Conservation (phyloP, 2,113 vertebrate species). For the Hippotragus niger region DNA sequence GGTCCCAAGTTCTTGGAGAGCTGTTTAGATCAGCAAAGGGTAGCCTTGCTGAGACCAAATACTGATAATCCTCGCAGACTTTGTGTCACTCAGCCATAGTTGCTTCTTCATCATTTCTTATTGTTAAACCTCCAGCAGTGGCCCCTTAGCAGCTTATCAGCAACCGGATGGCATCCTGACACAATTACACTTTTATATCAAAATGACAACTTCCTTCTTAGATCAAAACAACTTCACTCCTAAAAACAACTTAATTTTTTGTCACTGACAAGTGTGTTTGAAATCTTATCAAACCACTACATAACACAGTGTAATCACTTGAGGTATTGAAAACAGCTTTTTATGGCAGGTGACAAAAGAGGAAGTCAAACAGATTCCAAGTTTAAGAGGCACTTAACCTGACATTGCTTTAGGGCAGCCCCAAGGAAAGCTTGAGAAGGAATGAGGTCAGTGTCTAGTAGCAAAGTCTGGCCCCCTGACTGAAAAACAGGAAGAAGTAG, state of each 20-base stretch:
- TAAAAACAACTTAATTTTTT: background rate
- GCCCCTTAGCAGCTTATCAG: background rate
- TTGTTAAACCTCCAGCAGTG: background rate
- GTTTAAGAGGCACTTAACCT: background rate
- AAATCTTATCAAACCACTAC: background rate
- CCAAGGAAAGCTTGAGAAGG: background rate
- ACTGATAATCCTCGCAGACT: background rate
- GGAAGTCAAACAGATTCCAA: background rate
- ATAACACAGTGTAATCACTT: background rate
- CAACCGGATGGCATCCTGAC: background rate
- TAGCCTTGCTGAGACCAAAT: background rate
- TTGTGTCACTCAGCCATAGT: background rate
- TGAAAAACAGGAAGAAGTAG: background rate
- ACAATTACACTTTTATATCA: background rate
- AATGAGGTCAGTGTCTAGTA: background rate
- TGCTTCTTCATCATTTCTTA: background rate
- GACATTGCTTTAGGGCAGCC: no score
- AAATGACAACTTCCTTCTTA: background rate
- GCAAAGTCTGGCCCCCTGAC: no score
- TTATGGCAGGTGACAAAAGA: background rate
- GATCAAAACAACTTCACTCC: background rate
- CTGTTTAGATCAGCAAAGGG: background rate
- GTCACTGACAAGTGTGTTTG: background rate
- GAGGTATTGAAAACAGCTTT: background rate
- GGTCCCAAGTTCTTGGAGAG: background rate